Percentiles rank a stretch among this genome's conserved stretches.
Conservation (phyloP, 2,113 vertebrate genomes). For the Triplophysa siluroides region DNA sequence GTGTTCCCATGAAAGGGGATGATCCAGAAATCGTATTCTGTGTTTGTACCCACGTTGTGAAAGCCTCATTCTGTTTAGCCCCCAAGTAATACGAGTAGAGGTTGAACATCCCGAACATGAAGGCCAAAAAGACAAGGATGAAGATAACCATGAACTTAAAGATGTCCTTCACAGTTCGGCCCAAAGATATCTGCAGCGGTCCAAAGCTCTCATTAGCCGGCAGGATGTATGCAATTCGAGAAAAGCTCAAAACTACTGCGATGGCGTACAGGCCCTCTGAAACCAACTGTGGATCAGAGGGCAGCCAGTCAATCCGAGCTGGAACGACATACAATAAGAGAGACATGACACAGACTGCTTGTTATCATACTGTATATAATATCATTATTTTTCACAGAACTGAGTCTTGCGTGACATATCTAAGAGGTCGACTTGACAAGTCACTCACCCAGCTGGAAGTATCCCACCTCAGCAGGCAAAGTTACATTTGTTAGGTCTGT, state of each 20-base stretch:
- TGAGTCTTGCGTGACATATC: neutral
- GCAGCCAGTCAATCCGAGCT: constrained; percentile 92
- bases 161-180: constrained; percentile 96
- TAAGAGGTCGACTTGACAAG: constrained; percentile 1
- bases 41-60: constrained; percentile 88
- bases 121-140: constrained; percentile 96
- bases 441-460: constrained; percentile 91
- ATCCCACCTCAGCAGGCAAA: constrained; percentile 85
- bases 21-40: too few species aligned
- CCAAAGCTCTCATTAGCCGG: constrained; percentile 98
- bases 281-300: constrained; percentile 93
- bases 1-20: too few species aligned
- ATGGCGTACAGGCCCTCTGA: constrained; percentile 96
- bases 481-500: constrained; percentile 84
- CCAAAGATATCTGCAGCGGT: constrained; percentile 95
- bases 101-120: constrained; percentile 99
- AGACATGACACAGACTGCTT: neutral
- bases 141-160: constrained; percentile 99
- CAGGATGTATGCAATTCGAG: constrained; percentile 95
- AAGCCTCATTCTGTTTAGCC: constrained; percentile 95
- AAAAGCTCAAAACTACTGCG: constrained; percentile 96
- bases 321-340: constrained; percentile 54
- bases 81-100: constrained; percentile 95
- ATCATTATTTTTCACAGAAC: neutral
- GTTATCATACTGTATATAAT: neutral